A percentile compares a stretch with the other conserved stretches of the same genome.
phyloP scores from a whole-genome alignment of 2,888 invertebrate species.

The Neria commutata region DNA sequence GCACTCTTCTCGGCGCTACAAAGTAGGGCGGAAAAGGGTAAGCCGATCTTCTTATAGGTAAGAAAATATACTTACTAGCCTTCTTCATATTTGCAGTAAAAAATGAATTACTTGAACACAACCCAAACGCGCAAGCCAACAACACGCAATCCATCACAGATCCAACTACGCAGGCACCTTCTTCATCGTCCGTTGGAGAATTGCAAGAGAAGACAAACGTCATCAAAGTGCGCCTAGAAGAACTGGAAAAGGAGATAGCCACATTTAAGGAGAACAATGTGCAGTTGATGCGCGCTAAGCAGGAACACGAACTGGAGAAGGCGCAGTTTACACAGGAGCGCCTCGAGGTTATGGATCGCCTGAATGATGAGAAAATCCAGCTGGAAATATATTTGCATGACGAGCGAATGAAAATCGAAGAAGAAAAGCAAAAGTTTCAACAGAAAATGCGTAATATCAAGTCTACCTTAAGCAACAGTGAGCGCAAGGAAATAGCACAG shows the following conservation, averaged over 20 bases:
- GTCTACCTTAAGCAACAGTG: conserved; percentile 69
- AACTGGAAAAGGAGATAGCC: conserved; percentile 71
- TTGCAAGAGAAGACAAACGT: conserved; percentile 44
- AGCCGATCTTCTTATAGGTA: too few species aligned
- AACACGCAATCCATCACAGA: neutral
- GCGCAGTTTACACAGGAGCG: conserved; percentile 70
- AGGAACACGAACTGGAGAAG: conserved; percentile 68
- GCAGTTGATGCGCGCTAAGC: conserved; percentile 65
- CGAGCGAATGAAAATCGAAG: conserved; percentile 72
- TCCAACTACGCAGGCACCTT: neutral
- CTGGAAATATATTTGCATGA: conserved; percentile 72
- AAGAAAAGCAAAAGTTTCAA: conserved; percentile 71
- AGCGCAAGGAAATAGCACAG: conserved; percentile 71
- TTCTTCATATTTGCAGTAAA: neutral
- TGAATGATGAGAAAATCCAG: conserved; percentile 71
- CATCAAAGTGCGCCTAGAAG: conserved; percentile 66
- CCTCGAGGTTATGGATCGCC: conserved; percentile 65
- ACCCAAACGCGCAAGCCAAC: neutral
- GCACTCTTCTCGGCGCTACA: conserved; percentile 48
- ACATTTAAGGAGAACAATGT: conserved; percentile 65
- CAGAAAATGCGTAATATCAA: conserved; percentile 73
- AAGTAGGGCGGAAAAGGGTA: conserved; percentile 17
- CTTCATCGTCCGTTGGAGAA: conserved; percentile 30
- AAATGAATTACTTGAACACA: neutral
- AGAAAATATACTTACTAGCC: too few species aligned